Evolutionary conservation across 2,888 invertebrate species (phyloP), one percentile per base, ranked within the genome.

Genomic region (Meandrusa payeni): DNA sequence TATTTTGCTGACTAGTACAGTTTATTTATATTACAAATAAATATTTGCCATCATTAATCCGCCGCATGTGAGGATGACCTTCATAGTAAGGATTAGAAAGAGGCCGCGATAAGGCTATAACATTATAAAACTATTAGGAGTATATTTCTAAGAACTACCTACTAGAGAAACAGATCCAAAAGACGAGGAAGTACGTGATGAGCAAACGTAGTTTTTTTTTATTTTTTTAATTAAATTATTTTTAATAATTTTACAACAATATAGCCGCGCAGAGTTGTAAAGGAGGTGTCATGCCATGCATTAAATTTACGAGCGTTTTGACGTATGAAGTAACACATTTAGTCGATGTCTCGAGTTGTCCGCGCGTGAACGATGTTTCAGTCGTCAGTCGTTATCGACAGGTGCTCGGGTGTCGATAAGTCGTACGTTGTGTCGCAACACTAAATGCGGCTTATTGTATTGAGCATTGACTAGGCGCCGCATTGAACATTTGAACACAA

Each of bases 281-380:
- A 61, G 61, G 62, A 64, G 64, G 62, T 64, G 57, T 64, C 65
- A 75, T 75, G 75, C 74, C 68, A 64, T 67, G 59, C 54, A 50
- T 57, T 34, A 34, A 34, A 60, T 59, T 59, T 31, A 60, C 63
- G 59, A 67, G 60, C 70, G 67, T 61, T 69, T 66, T 71, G 69
- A 74, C 65, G 66, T 76, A 76, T 74, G 74, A 70, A 74, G 71
- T 85, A 79, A 81, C 79, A 85, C 82, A 81, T 82, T 83, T 81
- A 79, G 73, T 85, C 86, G 85, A 86, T 83, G 86, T 83, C 80
- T 85, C 80, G 82, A 81, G 59, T 65, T 50, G 64, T 61, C 69
- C 59, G 60, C 69, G 41, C 73, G 70, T 65, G 51, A 65, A 68
- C 72, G 70, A 69, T 70, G 75, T 77, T 72, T 61, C 78, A 73